phyloP scores from a whole-genome alignment of 1,140 invertebrate species.

The Aporrectodea caliginosa region DNA sequence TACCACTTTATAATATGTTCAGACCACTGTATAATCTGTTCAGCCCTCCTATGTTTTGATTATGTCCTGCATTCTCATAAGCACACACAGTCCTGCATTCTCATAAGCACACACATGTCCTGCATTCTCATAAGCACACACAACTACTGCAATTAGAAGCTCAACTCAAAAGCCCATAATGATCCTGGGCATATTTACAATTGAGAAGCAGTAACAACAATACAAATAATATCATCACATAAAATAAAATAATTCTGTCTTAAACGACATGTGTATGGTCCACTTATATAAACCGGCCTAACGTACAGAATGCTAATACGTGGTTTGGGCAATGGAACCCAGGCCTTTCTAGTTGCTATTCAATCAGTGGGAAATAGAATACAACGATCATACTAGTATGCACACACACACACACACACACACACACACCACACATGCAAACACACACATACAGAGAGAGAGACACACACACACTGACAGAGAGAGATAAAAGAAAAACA shows the following conservation, averaged over 20 bases:
- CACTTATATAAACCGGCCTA: background rate
- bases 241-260: background rate
- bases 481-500: background rate
- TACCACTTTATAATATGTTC: too few relatives aligned
- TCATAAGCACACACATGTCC: too few relatives aligned
- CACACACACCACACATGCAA: background rate
- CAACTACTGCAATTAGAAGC: too few relatives aligned
- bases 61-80: too few relatives aligned
- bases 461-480: background rate
- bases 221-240: background rate
- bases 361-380: background rate
- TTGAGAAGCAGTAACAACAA: background rate
- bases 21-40: too few relatives aligned
- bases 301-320: background rate
- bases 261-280: background rate
- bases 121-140: too few relatives aligned
- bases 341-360: background rate
- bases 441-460: background rate
- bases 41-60: too few relatives aligned
- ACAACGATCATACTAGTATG: background rate
- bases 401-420: background rate
- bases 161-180: too few relatives aligned
- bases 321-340: background rate
- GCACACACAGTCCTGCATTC: too few relatives aligned
- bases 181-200: too few relatives aligned